Base-by-base conservation (phyloP, 2,113 vertebrate species). In the Labeo catla region DNA sequence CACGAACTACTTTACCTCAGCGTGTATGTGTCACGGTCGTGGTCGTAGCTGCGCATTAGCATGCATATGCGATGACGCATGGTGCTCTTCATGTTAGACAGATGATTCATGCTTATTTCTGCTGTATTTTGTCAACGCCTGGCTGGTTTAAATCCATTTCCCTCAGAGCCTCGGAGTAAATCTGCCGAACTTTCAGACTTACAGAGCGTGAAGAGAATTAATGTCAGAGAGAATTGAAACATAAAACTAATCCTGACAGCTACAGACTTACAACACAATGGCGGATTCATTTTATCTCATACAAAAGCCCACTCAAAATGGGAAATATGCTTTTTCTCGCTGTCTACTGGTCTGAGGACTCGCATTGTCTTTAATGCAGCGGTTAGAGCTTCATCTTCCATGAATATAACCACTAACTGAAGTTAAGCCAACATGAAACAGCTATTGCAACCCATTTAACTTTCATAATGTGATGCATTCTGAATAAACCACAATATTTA, bases 211-310 rank as follows among this genome's bases (percentile, higher is more conserved):
- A 83, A 59, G 36, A 84, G 93, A 93, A 93, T 94, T 93, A 90
- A 93, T 93, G 93, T 92, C 91, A 92, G 50, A 86, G 84, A 84
- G 74, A 93, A 93, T 85, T 85, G 86, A 90, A 93, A 87, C 90
- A 90, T 90, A 89, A 91, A 88, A 85, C 85, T 92, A 91, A 93
- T 92, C 92, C 92, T 85, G 89, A 88, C 85, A 73, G 87, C 74
- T 90, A 68, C 90, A 91, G 88, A 91, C 89, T 86, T 87, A 39
- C 86, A 84, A 89, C 85, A 90, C 87, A 88, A 87, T 57, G 90
- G 88, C 86, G 72, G 76, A 87, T 91, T 90, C 74, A 21, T 63
- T 80, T 52, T 45, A 61, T 65, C 45, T 47, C 43, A 15, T 47
- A 81, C 77, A 49, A 82, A 85, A 76, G 36, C 59, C 39, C 11